These are phyloP conservation scores for Pseudolycoriella hygida DNA, from an alignment of 2,888 invertebrate species.

Conservation along the genomic window DNA sequence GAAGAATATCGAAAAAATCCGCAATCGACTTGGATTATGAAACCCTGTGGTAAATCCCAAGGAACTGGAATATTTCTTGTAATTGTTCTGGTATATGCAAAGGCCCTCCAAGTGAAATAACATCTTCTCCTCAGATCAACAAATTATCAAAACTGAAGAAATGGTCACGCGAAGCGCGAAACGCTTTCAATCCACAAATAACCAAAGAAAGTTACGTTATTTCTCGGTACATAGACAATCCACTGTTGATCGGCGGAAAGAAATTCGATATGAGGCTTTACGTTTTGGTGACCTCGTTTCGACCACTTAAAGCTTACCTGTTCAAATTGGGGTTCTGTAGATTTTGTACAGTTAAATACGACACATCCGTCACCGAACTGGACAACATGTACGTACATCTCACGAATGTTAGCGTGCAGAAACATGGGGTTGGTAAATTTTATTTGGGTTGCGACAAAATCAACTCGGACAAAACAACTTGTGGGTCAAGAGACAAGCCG, in stretches of 20 bases:
- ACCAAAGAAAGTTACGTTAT: constrained; percentile 83
- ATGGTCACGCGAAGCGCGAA: constrained; percentile 76
- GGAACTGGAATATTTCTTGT: not conserved
- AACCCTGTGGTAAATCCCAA: constrained; percentile 89
- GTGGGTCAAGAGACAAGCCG: too few relatives aligned
- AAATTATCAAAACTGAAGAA: constrained; percentile 84
- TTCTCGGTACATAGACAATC: constrained; percentile 89
- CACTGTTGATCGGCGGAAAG: constrained; percentile 84
- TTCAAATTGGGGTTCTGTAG: constrained; percentile 87
- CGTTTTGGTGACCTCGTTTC: constrained; percentile 82
- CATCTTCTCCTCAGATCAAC: too few relatives aligned
- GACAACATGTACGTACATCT: constrained; percentile 91
- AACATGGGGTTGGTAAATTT: constrained; percentile 61
- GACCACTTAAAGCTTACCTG: constrained; percentile 83
- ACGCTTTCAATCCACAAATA: constrained; percentile 66
- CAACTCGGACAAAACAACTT: too few relatives aligned
- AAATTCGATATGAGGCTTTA: constrained; percentile 89
- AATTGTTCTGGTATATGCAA: too few relatives aligned
- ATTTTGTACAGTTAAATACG: constrained; percentile 92
- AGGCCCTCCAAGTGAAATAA: too few relatives aligned
- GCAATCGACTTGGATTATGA: constrained; percentile 94
- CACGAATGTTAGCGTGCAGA: constrained; percentile 96
- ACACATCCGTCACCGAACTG: constrained; percentile 68
- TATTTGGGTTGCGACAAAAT: too few relatives aligned
- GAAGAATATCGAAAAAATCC: constrained; percentile 90